A percentile compares a stretch with the other conserved stretches of the same genome.
Conservation (phyloP, 2,113 vertebrate genomes). For the Notiomystis cincta region DNA sequence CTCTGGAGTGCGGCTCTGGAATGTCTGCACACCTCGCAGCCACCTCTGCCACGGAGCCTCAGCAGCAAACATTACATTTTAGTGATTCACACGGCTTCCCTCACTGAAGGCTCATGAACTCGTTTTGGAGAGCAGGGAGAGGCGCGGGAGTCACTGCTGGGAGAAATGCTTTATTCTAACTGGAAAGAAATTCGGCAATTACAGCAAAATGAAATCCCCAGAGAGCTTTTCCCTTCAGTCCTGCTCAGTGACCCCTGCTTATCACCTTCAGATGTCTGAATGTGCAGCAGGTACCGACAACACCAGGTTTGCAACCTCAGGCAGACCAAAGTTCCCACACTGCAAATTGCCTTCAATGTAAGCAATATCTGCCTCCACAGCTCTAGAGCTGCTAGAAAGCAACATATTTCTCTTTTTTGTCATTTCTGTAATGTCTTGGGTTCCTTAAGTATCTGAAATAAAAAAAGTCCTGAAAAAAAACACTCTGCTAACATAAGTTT, state of each 20-base stretch:
- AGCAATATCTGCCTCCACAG: not conserved
- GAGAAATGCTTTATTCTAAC: not conserved
- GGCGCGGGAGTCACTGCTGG: not conserved
- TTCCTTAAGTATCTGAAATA: not conserved
- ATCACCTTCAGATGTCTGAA: not conserved
- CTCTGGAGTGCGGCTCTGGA: fast-evolving
- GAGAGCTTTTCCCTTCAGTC: not conserved
- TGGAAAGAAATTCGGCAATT: not conserved
- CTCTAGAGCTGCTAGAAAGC: not conserved
- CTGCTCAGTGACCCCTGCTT: not conserved
- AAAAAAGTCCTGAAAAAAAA: not conserved
- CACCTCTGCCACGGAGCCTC: not conserved
- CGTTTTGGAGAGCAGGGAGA: not conserved
- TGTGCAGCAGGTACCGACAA: no score
- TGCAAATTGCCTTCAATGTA: not conserved
- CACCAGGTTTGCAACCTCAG: not conserved
- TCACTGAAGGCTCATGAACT: not conserved
- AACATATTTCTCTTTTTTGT: not conserved
- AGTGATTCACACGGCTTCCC: not conserved
- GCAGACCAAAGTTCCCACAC: not conserved
- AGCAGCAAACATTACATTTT: not conserved
- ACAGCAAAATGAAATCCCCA: not conserved
- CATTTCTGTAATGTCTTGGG: not conserved
- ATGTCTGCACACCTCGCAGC: not conserved
- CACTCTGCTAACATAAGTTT: fast-evolving